phyloP scores from a whole-genome alignment of 2,113 vertebrate genomes.

The Pseudorhombus dupliciocellatus region DNA sequence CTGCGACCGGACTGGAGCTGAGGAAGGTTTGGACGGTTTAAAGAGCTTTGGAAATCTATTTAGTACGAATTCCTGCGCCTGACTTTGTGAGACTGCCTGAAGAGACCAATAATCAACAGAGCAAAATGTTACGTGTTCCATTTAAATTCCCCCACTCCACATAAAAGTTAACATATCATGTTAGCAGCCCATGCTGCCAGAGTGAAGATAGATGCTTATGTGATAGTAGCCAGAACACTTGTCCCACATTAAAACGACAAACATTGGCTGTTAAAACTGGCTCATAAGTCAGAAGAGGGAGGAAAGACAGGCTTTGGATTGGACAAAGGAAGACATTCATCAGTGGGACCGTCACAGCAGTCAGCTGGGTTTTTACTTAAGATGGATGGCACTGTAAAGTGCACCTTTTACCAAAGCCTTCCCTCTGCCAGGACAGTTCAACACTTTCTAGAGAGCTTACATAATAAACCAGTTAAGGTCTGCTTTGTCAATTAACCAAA shows the following conservation, averaged over 20 bases:
- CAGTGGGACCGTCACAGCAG: conserved; percentile 39
- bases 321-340: conserved; percentile 64
- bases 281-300: conserved; percentile 25
- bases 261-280: conserved; percentile 35
- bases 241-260: conserved; percentile 45
- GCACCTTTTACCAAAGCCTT: conserved; percentile 5
- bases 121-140: conserved; percentile 15
- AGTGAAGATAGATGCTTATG: conserved; percentile 29
- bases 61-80: conserved; percentile 19
- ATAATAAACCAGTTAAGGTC: conserved; percentile 33
- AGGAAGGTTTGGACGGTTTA: conserved; percentile 25
- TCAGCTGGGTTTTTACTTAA: conserved; percentile 33
- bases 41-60: conserved; percentile 33
- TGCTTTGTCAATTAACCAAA: conserved; percentile 60
- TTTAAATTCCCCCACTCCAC: conserved; percentile 16
- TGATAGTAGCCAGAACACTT: conserved; percentile 46
- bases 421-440: conserved; percentile 15
- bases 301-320: conserved; percentile 47
- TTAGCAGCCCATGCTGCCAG: conserved; percentile 26
- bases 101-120: conserved; percentile 23
- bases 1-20: conserved; percentile 21
- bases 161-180: conserved; percentile 32
- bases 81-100: conserved; percentile 17
- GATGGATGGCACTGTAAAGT: conserved; percentile 51
- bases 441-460: conserved; percentile 3